These are phyloP conservation scores for Drosophila carrolli DNA, from an alignment of 1,140 invertebrate genomes.

Conservation along the genomic window DNA sequence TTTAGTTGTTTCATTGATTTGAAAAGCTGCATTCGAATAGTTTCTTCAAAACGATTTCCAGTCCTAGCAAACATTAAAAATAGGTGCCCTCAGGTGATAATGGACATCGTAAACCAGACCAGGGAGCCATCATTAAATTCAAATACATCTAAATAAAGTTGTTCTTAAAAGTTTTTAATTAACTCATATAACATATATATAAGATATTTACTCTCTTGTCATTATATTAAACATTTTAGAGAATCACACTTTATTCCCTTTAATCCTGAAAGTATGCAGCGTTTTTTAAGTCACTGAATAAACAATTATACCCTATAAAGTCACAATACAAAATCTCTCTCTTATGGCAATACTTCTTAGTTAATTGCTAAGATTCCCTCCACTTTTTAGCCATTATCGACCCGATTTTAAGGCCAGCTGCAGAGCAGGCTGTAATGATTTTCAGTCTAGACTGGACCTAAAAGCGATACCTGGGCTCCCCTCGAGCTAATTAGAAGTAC, in stretches of 20 bases:
- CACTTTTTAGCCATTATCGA: neutral
- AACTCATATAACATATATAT: too few species aligned
- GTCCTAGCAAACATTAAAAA: slow-evolving; percentile 1
- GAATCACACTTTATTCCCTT: neutral
- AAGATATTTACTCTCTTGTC: neutral
- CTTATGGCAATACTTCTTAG: neutral
- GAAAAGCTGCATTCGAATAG: neutral
- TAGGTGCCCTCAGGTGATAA: neutral
- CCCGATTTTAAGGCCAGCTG: neutral
- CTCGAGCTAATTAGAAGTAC: slow-evolving; percentile 32
- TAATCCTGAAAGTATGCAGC: slow-evolving; percentile 55
- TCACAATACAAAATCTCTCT: neutral
- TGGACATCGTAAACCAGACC: slow-evolving; percentile 1
- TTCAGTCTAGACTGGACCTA: slow-evolving; percentile 12
- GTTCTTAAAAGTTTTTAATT: neutral
- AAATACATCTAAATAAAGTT: neutral
- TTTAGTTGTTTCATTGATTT: slow-evolving; percentile 25
- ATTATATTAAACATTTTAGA: neutral
- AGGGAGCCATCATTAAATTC: slow-evolving; percentile 3
- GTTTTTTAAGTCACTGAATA: neutral
- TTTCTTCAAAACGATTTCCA: neutral
- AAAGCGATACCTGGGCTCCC: neutral
- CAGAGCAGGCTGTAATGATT: neutral
- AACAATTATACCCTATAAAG: too few species aligned
- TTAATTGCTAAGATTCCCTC: neutral